Conservation (phyloP, 2,113 vertebrate genomes). For the Uria aalge region DNA sequence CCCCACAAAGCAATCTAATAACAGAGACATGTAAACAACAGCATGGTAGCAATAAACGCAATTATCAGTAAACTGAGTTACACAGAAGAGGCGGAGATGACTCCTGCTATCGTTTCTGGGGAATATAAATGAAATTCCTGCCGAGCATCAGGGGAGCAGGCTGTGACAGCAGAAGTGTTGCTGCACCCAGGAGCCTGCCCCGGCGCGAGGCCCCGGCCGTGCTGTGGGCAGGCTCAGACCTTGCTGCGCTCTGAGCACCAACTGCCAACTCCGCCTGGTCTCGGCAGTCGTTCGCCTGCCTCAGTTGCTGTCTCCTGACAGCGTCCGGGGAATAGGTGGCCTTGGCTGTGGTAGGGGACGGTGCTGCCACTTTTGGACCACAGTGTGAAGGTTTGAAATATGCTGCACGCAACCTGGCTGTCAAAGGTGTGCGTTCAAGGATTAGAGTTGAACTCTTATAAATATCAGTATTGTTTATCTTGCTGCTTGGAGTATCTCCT, state of each 20-base stretch:
- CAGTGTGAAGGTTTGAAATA: not conserved
- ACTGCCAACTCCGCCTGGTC: not conserved
- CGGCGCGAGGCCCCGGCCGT: accelerated
- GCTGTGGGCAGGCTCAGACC: accelerated
- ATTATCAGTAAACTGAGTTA: not conserved
- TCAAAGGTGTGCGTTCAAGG: not conserved
- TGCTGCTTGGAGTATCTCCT: not conserved
- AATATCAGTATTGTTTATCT: not conserved
- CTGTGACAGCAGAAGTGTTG: not conserved
- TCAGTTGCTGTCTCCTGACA: not conserved
- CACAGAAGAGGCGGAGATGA: not conserved
- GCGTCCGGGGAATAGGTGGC: not conserved
- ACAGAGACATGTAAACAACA: not conserved
- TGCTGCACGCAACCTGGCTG: accelerated
- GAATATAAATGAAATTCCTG: not conserved
- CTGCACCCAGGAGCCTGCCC: not conserved
- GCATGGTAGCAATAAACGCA: not conserved
- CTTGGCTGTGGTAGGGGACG: not conserved
- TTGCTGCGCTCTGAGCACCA: not conserved
- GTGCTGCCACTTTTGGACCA: not conserved
- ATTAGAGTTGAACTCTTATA: not conserved
- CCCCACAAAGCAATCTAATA: not conserved
- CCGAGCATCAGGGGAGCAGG: accelerated
- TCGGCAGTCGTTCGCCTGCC: accelerated
- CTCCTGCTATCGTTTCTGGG: not conserved